Base-by-base conservation (phyloP, 2,113 vertebrate species). In the Corythornis madagascariensis region DNA sequence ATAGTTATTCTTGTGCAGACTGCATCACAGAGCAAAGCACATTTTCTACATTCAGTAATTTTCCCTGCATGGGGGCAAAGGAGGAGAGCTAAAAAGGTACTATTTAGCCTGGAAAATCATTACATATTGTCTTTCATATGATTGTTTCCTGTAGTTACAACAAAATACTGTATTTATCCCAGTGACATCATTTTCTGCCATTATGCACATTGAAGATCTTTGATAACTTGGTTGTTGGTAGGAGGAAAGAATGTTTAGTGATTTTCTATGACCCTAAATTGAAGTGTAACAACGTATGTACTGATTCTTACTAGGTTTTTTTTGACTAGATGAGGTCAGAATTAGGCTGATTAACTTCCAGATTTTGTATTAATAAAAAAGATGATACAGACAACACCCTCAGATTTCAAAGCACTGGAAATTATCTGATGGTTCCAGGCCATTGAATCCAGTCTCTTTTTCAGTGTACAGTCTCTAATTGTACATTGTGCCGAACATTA, bases 131-230 rank as follows among this genome's bases (percentile, higher is more conserved):
- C 40, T 92, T 90, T 91, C 29, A 73, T 26, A 21, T 17, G 16
- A 75, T 50, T 64, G n/a, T 65, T 92, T 89, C 40, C 43, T 61
- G 38, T 53, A 57, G 59, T 29, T 88, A 50, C 8, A 73, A 33
- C 4, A 82, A 90, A 86, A 90, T 22, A 47, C 25, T 92, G 1
- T 84, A 50, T 88, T 94, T 86, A 88, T 59, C 20, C 26, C 45
- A 52, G 22, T n/a, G 35, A 88, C 29, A 78, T 28, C 2, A 33
- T 48, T 60, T 75, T 92, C 38, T 83, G 26, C 25, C 31, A 55
- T 70, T 83, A 42, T 48, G 40, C 2, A 0, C 63, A 20, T 33
- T 63, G 56, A 85, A 80, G 29, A 71, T 15, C 16, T 45, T 77
- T 2, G 1, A 19, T 38, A 84, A 81, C 25, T 74, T 86, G 71